These are phyloP conservation scores for Anarhynchus alexandrinus DNA, from an alignment of 2,113 vertebrate species.

Conservation along the genomic window DNA sequence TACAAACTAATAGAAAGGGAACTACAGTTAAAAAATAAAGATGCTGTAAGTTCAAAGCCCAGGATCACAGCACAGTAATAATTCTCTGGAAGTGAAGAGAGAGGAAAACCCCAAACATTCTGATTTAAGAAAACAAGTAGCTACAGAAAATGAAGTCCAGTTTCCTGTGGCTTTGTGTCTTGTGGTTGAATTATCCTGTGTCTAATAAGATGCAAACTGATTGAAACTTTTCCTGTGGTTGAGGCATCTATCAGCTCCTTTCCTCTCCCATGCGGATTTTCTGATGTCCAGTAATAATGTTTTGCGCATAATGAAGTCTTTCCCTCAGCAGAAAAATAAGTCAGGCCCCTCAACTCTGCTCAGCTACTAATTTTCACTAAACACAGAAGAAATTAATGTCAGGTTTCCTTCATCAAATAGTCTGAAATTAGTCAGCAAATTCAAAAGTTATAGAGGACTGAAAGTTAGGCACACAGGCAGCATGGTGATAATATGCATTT, in stretches of 20 bases:
- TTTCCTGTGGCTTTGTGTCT: constrained; percentile 25
- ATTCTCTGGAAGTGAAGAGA: constrained; percentile 13
- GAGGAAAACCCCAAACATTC: neutral
- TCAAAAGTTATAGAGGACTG: neutral
- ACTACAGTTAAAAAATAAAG: neutral
- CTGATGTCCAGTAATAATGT: neutral
- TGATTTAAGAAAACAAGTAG: constrained; percentile 28
- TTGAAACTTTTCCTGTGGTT: neutral
- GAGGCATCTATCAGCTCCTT: neutral
- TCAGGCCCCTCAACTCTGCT: neutral
- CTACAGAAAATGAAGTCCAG: neutral
- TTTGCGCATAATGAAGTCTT: neutral
- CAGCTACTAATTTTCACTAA: neutral
- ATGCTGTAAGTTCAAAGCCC: neutral
- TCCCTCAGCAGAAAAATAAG: neutral
- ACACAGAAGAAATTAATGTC: neutral
- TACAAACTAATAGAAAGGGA: neutral
- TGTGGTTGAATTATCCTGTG: neutral
- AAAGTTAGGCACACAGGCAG: neutral
- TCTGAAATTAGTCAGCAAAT: neutral
- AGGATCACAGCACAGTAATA: neutral
- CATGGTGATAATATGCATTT: neutral
- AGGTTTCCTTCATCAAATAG: neutral
- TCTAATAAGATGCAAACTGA: neutral
- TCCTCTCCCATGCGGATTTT: neutral